Conservation (phyloP, 2,888 invertebrate genomes). For the Phyllotreta striolata region DNA sequence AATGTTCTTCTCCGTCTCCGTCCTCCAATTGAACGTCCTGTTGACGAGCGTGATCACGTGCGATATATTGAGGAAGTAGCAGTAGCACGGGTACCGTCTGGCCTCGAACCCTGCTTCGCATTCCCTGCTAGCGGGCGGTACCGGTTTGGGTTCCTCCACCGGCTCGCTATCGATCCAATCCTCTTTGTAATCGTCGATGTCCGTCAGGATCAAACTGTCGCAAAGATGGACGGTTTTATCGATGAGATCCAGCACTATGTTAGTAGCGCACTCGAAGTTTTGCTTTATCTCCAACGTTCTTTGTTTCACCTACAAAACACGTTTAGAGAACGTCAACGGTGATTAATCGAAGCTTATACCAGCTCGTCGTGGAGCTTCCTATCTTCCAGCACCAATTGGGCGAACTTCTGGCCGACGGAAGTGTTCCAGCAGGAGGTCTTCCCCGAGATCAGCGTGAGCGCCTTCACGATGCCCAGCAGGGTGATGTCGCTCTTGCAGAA, state of each 20-base stretch:
- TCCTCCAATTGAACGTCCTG: conserved; percentile 41
- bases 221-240: conserved; percentile 48
- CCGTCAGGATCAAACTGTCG: conserved; percentile 52
- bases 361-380: conserved; percentile 43
- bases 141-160: conserved; percentile 17
- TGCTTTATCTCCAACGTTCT: conserved; percentile 31
- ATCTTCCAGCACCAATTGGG: conserved; percentile 44
- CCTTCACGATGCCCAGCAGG: conserved; percentile 66
- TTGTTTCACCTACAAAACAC: conserved; percentile 25
- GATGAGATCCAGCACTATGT: conserved; percentile 46
- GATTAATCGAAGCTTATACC: too few relatives aligned
- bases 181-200: conserved; percentile 27
- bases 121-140: neutral
- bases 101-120: neutral
- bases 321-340: too few relatives aligned
- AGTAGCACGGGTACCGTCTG: conserved; percentile 12
- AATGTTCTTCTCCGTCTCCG: conserved; percentile 48
- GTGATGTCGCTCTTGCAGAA: conserved; percentile 69
- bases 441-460: conserved; percentile 67
- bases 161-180: conserved; percentile 29
- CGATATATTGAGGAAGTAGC: too few relatives aligned
- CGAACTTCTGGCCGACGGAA: conserved; percentile 63
- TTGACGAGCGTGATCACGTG: too few relatives aligned
- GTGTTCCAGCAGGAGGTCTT: conserved; percentile 63
- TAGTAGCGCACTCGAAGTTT: conserved; percentile 42